Evolutionary conservation across 2,113 vertebrate species (phyloP).

Genomic region (Aldabrachelys gigantea): DNA sequence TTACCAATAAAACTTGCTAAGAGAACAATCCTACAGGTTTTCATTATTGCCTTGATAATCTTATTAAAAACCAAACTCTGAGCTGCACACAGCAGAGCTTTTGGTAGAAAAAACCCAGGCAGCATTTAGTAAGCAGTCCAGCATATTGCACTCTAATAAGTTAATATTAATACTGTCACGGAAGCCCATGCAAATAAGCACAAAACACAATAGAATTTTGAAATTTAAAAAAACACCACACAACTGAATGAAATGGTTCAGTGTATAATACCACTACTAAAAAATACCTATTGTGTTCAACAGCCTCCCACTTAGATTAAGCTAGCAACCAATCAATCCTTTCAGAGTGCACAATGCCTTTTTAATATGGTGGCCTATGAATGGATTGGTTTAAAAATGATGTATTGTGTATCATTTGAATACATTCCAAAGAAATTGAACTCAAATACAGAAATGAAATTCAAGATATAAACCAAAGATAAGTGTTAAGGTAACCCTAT

Average conservation of each 20-base stretch:
- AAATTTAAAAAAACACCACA: constrained; percentile 47
- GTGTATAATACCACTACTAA: constrained; percentile 1
- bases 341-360: constrained; percentile 28
- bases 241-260: constrained; percentile 43
- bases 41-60: constrained; percentile 59
- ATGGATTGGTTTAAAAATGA: neutral
- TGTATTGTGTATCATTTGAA: constrained; percentile 16
- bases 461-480: constrained; percentile 35
- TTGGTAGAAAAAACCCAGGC: constrained; percentile 21
- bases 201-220: constrained; percentile 49
- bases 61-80: constrained; percentile 57
- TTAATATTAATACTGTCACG: constrained; percentile 48
- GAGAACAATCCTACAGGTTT: neutral
- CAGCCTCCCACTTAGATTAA: constrained; percentile 47
- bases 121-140: constrained; percentile 37
- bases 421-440: neutral
- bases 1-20: constrained; percentile 44
- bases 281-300: constrained; percentile 36
- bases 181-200: constrained; percentile 42
- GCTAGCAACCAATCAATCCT: constrained; percentile 44
- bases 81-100: constrained; percentile 16
- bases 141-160: constrained; percentile 35
- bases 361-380: neutral
- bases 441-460: neutral
- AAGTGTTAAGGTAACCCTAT: constrained; percentile 11